Base-by-base conservation (phyloP, 1,140 invertebrate species). In the Drosophila funebris region DNA sequence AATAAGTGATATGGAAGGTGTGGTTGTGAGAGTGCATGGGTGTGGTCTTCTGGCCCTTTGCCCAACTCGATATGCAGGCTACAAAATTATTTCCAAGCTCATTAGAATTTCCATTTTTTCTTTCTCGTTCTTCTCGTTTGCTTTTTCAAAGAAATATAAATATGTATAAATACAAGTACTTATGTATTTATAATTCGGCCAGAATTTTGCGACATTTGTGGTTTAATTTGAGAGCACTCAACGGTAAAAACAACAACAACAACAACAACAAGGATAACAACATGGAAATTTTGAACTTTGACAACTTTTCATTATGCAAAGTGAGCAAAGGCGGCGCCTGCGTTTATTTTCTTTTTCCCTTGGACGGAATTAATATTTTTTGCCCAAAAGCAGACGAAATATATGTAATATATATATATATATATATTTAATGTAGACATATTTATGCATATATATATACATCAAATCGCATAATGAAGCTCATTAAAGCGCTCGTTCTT, bases 221-320 rank as follows among this genome's bases (percentile, higher is more conserved):
- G 76, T 73, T 64, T 72, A 79, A 79, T 83, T 83, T 75, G 58
- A 78, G 61, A 83, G 76, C 80, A 72, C 48, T 76, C 63, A 63
- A 48, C 64, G 53, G 60, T 31, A 69, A 61, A 53, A 60, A 62
- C 31, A 36, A 20, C 37, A 60, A 46, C 31, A 68, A 33, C 39
- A 50, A 44, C 6, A 43, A 31, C 20, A 52, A 20, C 39, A 52
- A 37, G 29, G 73, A 50, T 29, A 68, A 67, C 37, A 78, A 50
- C 66, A 74, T 58, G 52, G n/a, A 60, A 62, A 62, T 66, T 57
- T 69, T 71, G 58, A 74, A 72, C 68, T 73, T 67, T 71, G 61
- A 46, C 46, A 76, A 84, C 57, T 76, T 83, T 78, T 84, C 79
- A 83, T 83, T 83, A 84, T 83, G 72, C 67, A 79, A 83, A 80